These are phyloP conservation scores for Drosophila infuscata DNA, from an alignment of 2,888 invertebrate species.

Conservation along the genomic window DNA sequence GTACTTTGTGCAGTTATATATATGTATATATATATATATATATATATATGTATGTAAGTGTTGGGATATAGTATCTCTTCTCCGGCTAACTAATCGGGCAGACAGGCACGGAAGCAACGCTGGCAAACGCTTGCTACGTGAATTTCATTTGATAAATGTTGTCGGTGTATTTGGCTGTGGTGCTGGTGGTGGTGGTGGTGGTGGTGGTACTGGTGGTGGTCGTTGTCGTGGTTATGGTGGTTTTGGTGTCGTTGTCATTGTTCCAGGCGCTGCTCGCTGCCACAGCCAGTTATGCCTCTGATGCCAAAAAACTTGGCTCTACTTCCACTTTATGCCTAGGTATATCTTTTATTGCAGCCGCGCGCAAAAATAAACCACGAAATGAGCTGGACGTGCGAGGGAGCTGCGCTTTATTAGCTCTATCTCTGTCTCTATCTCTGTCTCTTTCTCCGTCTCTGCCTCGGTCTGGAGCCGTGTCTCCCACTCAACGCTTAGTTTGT, in stretches of 20 bases:
- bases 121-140: constrained; percentile 77
- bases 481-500: constrained; percentile 57
- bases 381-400: constrained; percentile 33
- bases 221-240: background rate
- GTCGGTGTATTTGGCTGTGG: constrained; percentile 44
- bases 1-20: background rate
- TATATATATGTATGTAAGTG: background rate
- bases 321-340: constrained; percentile 58
- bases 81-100: constrained; percentile 53
- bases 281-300: constrained; percentile 47
- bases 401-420: constrained; percentile 1
- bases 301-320: constrained; percentile 68
- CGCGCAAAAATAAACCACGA: constrained; percentile 64
- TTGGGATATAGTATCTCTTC: constrained; percentile 24
- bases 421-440: background rate
- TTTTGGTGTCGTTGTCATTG: constrained; percentile 22
- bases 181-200: constrained; percentile 9
- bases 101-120: constrained; percentile 57
- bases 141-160: constrained; percentile 78
- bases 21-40: background rate
- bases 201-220: background rate
- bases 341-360: constrained; percentile 74
- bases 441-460: background rate
- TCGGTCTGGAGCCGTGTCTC: constrained; percentile 1
- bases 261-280: constrained; percentile 39